Conservation (phyloP, 2,113 vertebrate species). For the Chiloscyllium plagiosum region DNA sequence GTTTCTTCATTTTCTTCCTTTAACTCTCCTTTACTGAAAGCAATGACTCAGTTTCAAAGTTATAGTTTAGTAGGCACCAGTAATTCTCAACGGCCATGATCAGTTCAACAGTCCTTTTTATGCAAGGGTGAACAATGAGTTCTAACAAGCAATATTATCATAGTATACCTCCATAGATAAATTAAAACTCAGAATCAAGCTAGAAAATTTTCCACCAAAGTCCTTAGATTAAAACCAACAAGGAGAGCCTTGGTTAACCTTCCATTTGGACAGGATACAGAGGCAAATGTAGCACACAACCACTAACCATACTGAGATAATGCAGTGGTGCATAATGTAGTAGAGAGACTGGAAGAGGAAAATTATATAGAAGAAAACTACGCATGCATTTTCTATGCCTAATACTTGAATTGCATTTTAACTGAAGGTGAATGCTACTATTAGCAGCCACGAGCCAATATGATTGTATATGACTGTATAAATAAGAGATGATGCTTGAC, state of each 20-base stretch:
- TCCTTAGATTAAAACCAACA: background rate
- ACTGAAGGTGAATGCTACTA: background rate
- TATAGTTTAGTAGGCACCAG: background rate
- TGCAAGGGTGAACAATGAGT: background rate
- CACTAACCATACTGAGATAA: background rate
- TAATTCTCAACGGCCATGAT: background rate
- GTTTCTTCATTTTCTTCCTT: background rate
- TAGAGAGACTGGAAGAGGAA: background rate
- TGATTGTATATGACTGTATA: background rate
- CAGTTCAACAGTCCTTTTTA: background rate
- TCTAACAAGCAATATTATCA: background rate
- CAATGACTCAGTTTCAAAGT: background rate
- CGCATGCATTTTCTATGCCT: background rate
- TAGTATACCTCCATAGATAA: background rate
- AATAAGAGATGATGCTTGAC: background rate
- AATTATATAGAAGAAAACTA: background rate
- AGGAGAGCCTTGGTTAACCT: background rate
- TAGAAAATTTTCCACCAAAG: background rate
- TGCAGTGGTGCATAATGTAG: too few species aligned
- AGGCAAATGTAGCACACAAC: background rate
- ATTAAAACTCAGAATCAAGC: background rate
- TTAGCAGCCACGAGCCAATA: background rate
- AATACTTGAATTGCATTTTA: background rate
- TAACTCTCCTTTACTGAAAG: background rate
- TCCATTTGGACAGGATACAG: background rate